Percentiles rank a stretch among this genome's conserved stretches.
Conservation (phyloP, 1,140 invertebrate species). For the Trichomalopsis sarcophagae region DNA sequence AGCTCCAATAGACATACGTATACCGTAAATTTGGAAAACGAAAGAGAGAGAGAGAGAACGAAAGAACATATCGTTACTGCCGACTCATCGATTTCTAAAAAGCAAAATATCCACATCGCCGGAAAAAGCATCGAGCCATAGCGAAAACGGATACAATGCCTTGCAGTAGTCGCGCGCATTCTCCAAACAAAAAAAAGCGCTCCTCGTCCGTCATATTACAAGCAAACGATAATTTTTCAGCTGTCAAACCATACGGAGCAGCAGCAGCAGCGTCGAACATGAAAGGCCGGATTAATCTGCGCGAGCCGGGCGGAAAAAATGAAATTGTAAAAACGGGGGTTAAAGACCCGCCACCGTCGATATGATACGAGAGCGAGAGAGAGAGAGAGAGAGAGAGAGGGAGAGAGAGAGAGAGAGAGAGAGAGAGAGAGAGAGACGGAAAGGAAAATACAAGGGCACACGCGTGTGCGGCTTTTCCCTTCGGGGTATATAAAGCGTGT, state of each 20-base stretch:
- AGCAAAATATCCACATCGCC: slow-evolving; percentile 1
- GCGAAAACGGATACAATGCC: slow-evolving; percentile 21
- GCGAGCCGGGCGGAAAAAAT: slow-evolving; percentile 28
- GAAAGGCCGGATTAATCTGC: slow-evolving; percentile 47
- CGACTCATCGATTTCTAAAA: slow-evolving; percentile 38
- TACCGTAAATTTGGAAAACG: background rate
- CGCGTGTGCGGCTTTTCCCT: slow-evolving; percentile 12
- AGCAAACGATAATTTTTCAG: slow-evolving; percentile 50
- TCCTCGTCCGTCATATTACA: slow-evolving; percentile 35
- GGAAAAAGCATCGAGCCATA: background rate
- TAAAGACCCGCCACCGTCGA: background rate
- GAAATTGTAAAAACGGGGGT: slow-evolving; percentile 41
- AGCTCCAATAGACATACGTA: background rate
- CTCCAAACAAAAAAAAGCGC: slow-evolving; percentile 14
- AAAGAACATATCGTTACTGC: slow-evolving; percentile 18
- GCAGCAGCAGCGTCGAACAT: slow-evolving; percentile 31
- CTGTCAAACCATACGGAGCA: slow-evolving; percentile 39
- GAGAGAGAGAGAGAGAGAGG: background rate
- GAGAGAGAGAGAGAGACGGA: background rate
- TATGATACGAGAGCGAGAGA: background rate
- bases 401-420: background rate
- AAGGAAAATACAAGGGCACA: slow-evolving; percentile 2
- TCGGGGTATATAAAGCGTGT: background rate
- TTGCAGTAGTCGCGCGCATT: background rate
- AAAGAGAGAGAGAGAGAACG: background rate